phyloP scores from a whole-genome alignment of 2,113 vertebrate species.

The Noturus placidus region DNA sequence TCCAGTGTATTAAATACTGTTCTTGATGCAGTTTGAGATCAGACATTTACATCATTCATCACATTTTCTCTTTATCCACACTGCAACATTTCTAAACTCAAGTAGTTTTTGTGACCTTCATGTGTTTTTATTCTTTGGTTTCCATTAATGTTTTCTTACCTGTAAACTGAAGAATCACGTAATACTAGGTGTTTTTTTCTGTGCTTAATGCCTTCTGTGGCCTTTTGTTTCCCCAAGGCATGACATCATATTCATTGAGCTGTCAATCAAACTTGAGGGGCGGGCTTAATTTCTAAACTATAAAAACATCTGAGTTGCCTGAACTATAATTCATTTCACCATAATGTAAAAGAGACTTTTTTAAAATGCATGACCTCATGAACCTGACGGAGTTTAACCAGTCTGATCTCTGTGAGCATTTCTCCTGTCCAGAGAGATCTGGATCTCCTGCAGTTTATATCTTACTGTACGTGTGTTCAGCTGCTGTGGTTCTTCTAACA shows the following conservation, averaged over 20 bases:
- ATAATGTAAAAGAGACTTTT: not conserved
- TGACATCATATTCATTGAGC: constrained; percentile 4
- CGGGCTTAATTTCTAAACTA: not conserved
- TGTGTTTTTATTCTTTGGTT: not conserved
- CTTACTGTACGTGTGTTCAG: no score
- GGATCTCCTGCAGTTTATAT: not conserved
- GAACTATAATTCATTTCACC: not conserved
- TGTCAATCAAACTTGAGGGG: not conserved
- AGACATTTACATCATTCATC: not conserved
- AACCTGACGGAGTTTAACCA: not conserved
- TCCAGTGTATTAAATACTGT: no score
- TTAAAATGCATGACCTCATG: not conserved
- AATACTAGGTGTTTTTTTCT: not conserved
- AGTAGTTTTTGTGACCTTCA: not conserved
- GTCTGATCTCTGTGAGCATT: not conserved
- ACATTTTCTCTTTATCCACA: not conserved
- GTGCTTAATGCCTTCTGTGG: not conserved
- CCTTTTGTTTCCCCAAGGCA: not conserved
- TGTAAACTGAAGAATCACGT: not conserved
- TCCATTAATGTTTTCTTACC: not conserved
- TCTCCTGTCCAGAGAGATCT: constrained; percentile 4
- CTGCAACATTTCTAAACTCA: not conserved
- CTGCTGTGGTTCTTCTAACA: no score
- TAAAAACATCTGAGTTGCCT: not conserved
- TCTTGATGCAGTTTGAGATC: not conserved